Conservation (phyloP, 2,888 invertebrate genomes). For the Azorinus chamasolen region DNA sequence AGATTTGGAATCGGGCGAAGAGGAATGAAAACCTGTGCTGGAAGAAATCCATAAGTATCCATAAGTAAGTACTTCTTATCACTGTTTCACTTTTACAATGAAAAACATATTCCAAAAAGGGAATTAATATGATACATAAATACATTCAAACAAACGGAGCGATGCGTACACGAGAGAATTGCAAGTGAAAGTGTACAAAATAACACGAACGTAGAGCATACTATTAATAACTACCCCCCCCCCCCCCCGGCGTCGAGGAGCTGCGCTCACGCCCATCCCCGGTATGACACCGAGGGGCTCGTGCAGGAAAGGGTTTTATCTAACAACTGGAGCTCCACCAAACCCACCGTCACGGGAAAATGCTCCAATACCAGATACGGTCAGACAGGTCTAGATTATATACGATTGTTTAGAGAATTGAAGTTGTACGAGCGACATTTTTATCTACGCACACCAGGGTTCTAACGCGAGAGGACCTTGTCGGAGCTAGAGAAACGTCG, state of each 20-base stretch:
- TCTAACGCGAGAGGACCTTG: slow-evolving; percentile 50
- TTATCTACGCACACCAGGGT: slow-evolving; percentile 70
- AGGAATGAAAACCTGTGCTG: too few species aligned
- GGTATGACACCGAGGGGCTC: slow-evolving; percentile 38
- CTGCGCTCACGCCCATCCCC: slow-evolving; percentile 40
- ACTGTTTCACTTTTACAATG: too few species aligned
- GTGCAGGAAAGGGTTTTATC: slow-evolving; percentile 44
- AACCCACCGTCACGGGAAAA: slow-evolving; percentile 42
- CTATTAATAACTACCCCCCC: slow-evolving; percentile 72
- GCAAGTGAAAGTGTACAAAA: slow-evolving; percentile 71
- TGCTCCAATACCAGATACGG: slow-evolving; percentile 27
- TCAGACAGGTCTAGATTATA: slow-evolving; percentile 44
- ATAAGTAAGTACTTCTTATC: too few species aligned
- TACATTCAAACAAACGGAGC: slow-evolving; percentile 16
- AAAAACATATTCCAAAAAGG: too few species aligned
- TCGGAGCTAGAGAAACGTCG: slow-evolving; percentile 64
- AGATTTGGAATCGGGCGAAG: too few species aligned
- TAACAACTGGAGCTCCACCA: slow-evolving; percentile 35
- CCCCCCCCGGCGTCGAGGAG: slow-evolving; percentile 41
- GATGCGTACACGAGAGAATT: slow-evolving; percentile 52
- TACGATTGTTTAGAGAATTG: slow-evolving; percentile 67
- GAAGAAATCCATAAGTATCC: too few species aligned
- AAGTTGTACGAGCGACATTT: slow-evolving; percentile 73
- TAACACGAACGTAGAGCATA: slow-evolving; percentile 71
- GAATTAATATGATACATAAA: too few species aligned